Base-by-base conservation (phyloP, 2,113 vertebrate genomes). In the Osmerus mordax region DNA sequence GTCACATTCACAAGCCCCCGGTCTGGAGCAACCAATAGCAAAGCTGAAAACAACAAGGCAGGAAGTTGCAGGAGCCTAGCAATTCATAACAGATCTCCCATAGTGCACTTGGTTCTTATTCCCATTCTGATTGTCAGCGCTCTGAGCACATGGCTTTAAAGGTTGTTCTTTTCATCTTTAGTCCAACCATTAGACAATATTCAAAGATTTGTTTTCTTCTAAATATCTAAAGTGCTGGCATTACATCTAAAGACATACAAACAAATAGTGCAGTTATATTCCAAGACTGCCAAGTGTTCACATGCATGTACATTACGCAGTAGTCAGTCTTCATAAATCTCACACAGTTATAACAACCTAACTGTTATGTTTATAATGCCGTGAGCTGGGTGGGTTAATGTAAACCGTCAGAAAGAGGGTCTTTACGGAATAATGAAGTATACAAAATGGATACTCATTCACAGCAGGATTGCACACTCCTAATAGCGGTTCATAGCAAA, bases 121-220 rank as follows among this genome's bases (percentile, higher is more conserved):
- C 82, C 74, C 78, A 78, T 79, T 90, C 85, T 92, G 91, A 92
- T 93, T 93, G 91, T 93, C 92, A 87, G 89, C 82, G 89, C 90
- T 92, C 87, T 84, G 85, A 91, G 88, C 90, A 89, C 88, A 87
- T 92, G 90, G 89, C 90, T 92, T 91, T 84, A 71, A 88, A 86
- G 84, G 80, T 84, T 81, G 68, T 73, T 67, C 81, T 75, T 36
- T 4, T 56, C 3, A 28, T 21, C 47, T 59, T 8, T 25, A 3
- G 32, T 58, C 74, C 12, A 71, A 83, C 78, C 71, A 80, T 83
- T 36, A 16, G 69, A 69, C 75, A 65, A 63, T 82, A 70, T 81
- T 78, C 15, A 18, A 66, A 52, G 70, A 19, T 65, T 4, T 53
- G 21, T 76, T 77, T 62, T 76, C 67, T 71, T 82, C 83, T 76